These are phyloP conservation scores for Blastomussa wellsi DNA, from an alignment of 92 coral and sea anemone species.

Conservation along the genomic window DNA sequence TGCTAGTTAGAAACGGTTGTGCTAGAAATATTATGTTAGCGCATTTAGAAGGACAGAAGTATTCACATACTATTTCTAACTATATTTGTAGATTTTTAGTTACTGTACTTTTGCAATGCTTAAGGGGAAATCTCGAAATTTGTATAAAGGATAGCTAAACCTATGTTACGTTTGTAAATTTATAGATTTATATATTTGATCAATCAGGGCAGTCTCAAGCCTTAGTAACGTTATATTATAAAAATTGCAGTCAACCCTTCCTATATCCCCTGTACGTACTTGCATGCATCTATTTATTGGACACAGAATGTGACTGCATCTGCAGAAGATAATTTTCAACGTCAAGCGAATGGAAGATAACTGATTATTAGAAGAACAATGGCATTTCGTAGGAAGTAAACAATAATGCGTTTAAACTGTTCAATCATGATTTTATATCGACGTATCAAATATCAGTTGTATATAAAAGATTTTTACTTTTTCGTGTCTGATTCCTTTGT, in stretches of 20 bases:
- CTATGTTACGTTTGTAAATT: background rate
- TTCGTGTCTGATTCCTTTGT: background rate
- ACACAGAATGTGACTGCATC: background rate
- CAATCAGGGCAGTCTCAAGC: background rate
- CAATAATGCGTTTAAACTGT: background rate
- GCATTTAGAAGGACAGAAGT: background rate
- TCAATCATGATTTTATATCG: slow-evolving; percentile 11
- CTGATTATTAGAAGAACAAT: background rate
- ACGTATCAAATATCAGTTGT: slow-evolving; percentile 8
- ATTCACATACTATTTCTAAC: background rate
- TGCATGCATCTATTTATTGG: slow-evolving; percentile 12
- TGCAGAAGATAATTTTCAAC: background rate
- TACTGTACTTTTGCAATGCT: background rate
- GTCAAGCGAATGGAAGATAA: background rate
- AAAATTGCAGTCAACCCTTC: background rate
- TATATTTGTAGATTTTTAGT: background rate
- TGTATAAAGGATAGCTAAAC: background rate
- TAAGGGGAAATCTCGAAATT: background rate
- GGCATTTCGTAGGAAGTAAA: background rate
- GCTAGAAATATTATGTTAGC: too few relatives aligned
- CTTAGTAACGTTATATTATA: background rate
- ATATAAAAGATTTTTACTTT: slow-evolving; percentile 27
- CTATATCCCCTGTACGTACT: background rate
- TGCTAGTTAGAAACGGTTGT: too few relatives aligned
- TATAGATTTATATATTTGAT: background rate